Evolutionary conservation across 1,140 invertebrate genomes (phyloP).

Genomic region (Lasioglossum albipes): DNA sequence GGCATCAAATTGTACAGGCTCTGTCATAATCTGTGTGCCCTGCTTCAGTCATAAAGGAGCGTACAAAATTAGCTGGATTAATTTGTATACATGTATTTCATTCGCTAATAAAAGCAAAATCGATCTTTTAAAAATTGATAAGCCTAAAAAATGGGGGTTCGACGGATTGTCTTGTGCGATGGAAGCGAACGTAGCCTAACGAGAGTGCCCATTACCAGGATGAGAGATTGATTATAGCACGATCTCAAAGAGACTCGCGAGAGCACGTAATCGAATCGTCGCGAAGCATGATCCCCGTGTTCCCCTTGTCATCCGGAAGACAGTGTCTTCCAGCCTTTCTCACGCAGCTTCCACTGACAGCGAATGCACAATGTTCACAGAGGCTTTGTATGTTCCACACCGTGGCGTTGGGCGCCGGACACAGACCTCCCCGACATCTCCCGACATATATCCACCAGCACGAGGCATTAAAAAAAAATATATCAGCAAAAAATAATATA

Average conservation of each 20-base stretch:
- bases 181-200: no score
- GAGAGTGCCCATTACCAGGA: no score
- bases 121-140: no score
- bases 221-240: no score
- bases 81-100: no score
- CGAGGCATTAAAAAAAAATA: slow-evolving; percentile 64
- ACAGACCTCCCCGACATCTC: slow-evolving; percentile 70
- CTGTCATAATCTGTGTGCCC: no score
- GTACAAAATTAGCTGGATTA: no score
- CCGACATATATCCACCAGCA: slow-evolving; percentile 74
- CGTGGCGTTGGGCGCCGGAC: slow-evolving; percentile 71
- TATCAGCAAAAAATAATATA: slow-evolving; percentile 12
- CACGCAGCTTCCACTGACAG: slow-evolving; percentile 72
- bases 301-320: background rate
- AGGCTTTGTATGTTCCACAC: slow-evolving; percentile 77
- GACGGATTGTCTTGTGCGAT: no score
- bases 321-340: slow-evolving; percentile 37
- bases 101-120: no score
- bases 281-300: slow-evolving; percentile 45
- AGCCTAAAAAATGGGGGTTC: no score
- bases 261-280: slow-evolving; percentile 20
- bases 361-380: slow-evolving; percentile 78
- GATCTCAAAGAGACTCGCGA: background rate
- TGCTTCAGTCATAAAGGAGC: no score
- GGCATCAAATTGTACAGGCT: no score